Percentiles rank a stretch among this genome's conserved stretches.
phyloP scores from a whole-genome alignment of 2,113 vertebrate species.

The Antechinus stuartii region DNA sequence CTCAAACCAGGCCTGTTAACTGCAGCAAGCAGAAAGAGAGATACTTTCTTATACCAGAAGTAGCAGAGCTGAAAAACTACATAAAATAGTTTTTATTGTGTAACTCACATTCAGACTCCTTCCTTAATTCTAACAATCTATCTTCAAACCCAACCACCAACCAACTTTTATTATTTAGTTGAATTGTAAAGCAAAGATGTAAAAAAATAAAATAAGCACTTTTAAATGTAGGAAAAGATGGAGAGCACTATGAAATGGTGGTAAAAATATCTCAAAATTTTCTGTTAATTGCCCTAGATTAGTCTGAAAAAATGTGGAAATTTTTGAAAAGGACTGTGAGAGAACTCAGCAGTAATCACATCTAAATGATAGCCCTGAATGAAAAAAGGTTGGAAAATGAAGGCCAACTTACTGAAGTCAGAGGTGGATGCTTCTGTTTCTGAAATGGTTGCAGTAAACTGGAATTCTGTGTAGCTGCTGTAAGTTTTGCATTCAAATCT shows the following conservation, averaged over 20 bases:
- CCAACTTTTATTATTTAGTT: slow-evolving; percentile 4
- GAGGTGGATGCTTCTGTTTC: too few species aligned
- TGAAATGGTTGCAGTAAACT: too few species aligned
- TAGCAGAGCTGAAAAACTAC: slow-evolving; percentile 16
- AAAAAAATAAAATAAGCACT: slow-evolving; percentile 30
- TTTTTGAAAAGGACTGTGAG: too few species aligned
- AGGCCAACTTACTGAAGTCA: too few species aligned
- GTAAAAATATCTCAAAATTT: background rate
- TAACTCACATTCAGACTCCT: background rate
- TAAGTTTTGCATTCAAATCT: too few species aligned
- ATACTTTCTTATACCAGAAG: slow-evolving; percentile 1
- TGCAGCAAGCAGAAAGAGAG: background rate
- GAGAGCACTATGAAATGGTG: background rate
- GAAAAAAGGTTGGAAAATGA: too few species aligned
- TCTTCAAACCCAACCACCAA: slow-evolving; percentile 20
- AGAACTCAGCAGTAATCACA: too few species aligned
- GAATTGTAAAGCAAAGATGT: slow-evolving; percentile 11
- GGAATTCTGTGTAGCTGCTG: too few species aligned
- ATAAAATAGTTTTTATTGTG: background rate
- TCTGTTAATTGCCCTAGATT: background rate
- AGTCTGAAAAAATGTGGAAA: background rate
- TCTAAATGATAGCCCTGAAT: too few species aligned
- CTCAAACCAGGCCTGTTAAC: too few species aligned
- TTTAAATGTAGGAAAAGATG: background rate
- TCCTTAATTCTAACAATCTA: slow-evolving; percentile 4